Evolutionary conservation across 1,140 invertebrate genomes (phyloP).

Genomic region (Tetramorium parvispinum): DNA sequence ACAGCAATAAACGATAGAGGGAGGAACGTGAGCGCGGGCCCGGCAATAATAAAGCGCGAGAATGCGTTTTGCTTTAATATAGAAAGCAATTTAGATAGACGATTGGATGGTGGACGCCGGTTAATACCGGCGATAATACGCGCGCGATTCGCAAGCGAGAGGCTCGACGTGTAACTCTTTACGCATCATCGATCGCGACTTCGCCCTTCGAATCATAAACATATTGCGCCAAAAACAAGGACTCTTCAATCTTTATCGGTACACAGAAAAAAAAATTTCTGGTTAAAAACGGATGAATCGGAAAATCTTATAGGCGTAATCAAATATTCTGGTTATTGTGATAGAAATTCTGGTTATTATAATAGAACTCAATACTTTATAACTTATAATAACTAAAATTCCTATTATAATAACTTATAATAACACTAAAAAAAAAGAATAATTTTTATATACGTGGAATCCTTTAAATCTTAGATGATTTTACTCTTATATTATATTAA

Average conservation of each 20-base stretch:
- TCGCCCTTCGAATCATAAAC: not conserved
- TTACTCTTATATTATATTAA: no score
- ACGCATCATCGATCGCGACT: not conserved
- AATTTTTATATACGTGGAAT: no score
- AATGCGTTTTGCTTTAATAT: constrained; percentile 77
- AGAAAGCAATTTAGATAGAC: constrained; percentile 77
- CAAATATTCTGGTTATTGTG: no score
- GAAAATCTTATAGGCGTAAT: no score
- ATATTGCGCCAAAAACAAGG: not conserved
- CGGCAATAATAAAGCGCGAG: constrained; percentile 71
- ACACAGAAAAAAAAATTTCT: no score
- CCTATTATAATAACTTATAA: no score
- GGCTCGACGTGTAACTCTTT: constrained; percentile 19
- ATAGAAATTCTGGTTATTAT: no score
- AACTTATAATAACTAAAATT: no score
- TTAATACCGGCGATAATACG: constrained; percentile 74
- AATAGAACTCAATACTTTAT: no score
- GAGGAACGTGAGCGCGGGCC: not conserved
- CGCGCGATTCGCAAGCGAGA: constrained; percentile 60
- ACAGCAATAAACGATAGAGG: constrained; percentile 23
- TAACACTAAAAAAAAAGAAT: no score
- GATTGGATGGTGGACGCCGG: constrained; percentile 34
- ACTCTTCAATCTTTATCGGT: not conserved
- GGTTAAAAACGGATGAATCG: no score
- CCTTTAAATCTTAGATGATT: no score